phyloP scores from a whole-genome alignment of 92 coral and sea anemone species.

The Micromussa lordhowensis region DNA sequence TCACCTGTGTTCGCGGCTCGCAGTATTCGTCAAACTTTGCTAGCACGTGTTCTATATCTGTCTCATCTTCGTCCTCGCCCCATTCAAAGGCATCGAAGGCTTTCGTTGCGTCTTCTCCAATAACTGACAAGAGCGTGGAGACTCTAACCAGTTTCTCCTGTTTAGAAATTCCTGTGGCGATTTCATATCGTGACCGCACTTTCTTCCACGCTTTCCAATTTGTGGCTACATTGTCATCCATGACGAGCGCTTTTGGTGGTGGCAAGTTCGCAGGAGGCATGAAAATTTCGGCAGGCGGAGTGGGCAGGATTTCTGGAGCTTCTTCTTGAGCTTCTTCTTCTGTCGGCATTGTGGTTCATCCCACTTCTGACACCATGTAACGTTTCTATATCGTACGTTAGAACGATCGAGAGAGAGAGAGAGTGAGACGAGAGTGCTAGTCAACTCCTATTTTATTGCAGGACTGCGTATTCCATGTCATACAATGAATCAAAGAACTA shows the following conservation, averaged over 20 bases:
- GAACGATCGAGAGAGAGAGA: no score
- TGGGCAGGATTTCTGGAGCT: neutral
- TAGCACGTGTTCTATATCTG: slow-evolving; percentile 40
- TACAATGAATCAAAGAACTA: no score
- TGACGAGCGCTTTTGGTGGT: slow-evolving; percentile 32
- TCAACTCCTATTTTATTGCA: no score
- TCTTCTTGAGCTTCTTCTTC: neutral
- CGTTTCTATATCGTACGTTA: no score
- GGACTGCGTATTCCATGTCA: no score
- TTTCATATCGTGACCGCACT: slow-evolving; percentile 19
- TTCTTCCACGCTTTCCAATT: slow-evolving; percentile 38
- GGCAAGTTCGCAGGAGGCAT: slow-evolving; percentile 33
- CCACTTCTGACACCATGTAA: neutral
- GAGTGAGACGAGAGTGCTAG: no score
- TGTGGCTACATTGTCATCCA: slow-evolving; percentile 13
- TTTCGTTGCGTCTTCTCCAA: slow-evolving; percentile 60
- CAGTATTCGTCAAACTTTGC: slow-evolving; percentile 43
- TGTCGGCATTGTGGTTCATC: neutral
- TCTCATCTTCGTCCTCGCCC: slow-evolving; percentile 48
- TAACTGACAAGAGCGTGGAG: slow-evolving; percentile 38
- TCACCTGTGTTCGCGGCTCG: slow-evolving; percentile 61
- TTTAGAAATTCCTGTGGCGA: slow-evolving; percentile 39
- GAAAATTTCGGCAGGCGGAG: slow-evolving; percentile 17
- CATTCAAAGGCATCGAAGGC: slow-evolving; percentile 51
- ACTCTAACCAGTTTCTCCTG: slow-evolving; percentile 41